Conservation (phyloP, 2,797 vertebrate species). For the Notoglanidium macrostoma region DNA sequence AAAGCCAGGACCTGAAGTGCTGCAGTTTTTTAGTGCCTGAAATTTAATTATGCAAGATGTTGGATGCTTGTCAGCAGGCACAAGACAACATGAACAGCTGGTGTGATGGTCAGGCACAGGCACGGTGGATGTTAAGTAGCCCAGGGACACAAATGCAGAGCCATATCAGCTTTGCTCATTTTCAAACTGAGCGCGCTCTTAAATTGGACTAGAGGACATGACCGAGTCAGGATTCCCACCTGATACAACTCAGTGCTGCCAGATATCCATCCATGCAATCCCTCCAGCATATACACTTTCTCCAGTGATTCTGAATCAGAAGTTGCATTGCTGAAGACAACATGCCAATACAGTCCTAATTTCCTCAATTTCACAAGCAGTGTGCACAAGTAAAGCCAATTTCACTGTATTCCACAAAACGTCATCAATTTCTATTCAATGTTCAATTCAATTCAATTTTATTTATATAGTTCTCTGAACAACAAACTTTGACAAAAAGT, state of each 20-base stretch:
- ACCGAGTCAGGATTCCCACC: slow-evolving; percentile 30
- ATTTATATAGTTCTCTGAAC: neutral
- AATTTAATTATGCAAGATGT: slow-evolving; percentile 56
- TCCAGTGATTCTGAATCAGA: neutral
- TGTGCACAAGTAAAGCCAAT: neutral
- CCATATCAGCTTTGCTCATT: slow-evolving; percentile 47
- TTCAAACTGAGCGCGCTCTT: slow-evolving; percentile 52
- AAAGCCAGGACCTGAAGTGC: slow-evolving; percentile 15
- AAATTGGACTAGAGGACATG: slow-evolving; percentile 36
- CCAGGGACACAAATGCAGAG: slow-evolving; percentile 51
- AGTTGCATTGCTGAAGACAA: neutral
- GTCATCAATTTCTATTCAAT: neutral
- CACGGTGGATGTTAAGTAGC: slow-evolving; percentile 62
- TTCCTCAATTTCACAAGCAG: neutral
- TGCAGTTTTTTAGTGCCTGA: slow-evolving; percentile 46
- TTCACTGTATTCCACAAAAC: neutral
- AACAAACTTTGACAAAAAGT: neutral
- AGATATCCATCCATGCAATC: neutral
- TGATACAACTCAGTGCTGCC: neutral
- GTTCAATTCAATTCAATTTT: neutral
- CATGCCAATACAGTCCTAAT: neutral
- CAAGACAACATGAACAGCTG: slow-evolving; percentile 64
- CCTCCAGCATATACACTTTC: neutral
- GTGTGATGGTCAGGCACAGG: slow-evolving; percentile 51
- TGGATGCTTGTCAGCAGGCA: slow-evolving; percentile 39